Conservation (phyloP, 2,888 invertebrate genomes). For the Rhamnusium bicolor region DNA sequence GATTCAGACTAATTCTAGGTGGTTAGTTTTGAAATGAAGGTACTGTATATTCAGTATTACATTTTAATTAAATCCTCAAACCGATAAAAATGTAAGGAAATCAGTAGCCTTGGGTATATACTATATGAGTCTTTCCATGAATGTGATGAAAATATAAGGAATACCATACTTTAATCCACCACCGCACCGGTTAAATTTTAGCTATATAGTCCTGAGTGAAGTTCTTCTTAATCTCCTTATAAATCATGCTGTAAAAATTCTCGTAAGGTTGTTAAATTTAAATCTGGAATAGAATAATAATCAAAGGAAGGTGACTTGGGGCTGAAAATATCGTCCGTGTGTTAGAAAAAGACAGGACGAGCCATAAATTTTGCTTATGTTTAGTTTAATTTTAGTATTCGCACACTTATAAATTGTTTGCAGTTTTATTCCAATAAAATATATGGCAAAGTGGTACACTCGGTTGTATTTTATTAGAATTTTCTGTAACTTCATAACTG, state of each 20-base stretch:
- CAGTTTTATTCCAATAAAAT: slow-evolving; percentile 55
- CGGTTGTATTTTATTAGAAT: background rate
- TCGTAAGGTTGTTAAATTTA: slow-evolving; percentile 57
- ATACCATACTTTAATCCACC: slow-evolving; percentile 9
- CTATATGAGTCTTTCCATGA: slow-evolving; percentile 3
- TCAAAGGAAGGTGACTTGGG: slow-evolving; percentile 48
- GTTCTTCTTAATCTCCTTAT: slow-evolving; percentile 41
- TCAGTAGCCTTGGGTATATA: background rate
- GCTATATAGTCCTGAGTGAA: slow-evolving; percentile 24
- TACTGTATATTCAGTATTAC: no score
- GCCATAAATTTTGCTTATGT: slow-evolving; percentile 58
- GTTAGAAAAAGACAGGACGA: slow-evolving; percentile 48
- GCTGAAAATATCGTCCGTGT: slow-evolving; percentile 40
- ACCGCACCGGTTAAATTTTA: slow-evolving; percentile 23
- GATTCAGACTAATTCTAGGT: no score
- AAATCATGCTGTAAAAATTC: slow-evolving; percentile 55
- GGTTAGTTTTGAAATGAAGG: no score
- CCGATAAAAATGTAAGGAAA: background rate
- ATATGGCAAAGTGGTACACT: slow-evolving; percentile 34
- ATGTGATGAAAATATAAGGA: slow-evolving; percentile 15
- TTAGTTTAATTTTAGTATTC: slow-evolving; percentile 56
- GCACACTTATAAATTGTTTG: slow-evolving; percentile 54
- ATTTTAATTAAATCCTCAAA: no score
- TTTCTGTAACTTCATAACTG: no score
- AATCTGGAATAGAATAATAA: slow-evolving; percentile 60